Evolutionary conservation across 2,797 vertebrate genomes (phyloP), one percentile per base, ranked within the genome.

Genomic region (Lophotriccus pileatus): DNA sequence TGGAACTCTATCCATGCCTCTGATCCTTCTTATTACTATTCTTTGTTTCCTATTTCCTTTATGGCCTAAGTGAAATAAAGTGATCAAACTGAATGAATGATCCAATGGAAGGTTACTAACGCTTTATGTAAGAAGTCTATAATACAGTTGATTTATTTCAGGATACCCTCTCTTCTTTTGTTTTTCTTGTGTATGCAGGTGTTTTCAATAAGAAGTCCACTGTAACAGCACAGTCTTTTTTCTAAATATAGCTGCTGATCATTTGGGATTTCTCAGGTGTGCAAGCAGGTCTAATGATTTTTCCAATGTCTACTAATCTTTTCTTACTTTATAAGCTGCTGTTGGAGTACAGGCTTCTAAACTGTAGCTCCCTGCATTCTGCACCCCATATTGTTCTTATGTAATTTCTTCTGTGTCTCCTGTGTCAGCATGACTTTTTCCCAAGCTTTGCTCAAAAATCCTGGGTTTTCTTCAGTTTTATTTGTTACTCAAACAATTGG

Each of bases 1-100:
- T 63, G 82, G 60, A 96, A 91, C 52, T 73, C 60, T 93, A 89
- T 39, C 55, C 44, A 47, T 70, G 59, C 41, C 47, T 84, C 68
- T 82, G 83, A 90, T 94, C 30, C 68, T 84, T 84, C 68, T 77
- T 50, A 92, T 93, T 86, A 63, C 34, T 67, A 37, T 80, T 86
- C 28, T 34, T 62, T 69, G 43, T 68, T 80, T 82, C 73, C 25
- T 85, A 9, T 66, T 95, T 92, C 52, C 56, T 63, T 89, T 77
- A 85, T 2, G 63, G 59, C 23, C 46, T 70, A 90, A 75, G n/a
- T 66, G 75, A 97, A 95, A 91, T 77, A 70, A 78, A 81, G 37
- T 56, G 39, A 55, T 24, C 39, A 92, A 82, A 91, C 7, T 30
- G 34, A 93, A 87, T 46, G 7, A 22, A 46, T 78, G 83, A 60